Conservation (phyloP, 2,797 vertebrate species). For the Onychomys arenicola region DNA sequence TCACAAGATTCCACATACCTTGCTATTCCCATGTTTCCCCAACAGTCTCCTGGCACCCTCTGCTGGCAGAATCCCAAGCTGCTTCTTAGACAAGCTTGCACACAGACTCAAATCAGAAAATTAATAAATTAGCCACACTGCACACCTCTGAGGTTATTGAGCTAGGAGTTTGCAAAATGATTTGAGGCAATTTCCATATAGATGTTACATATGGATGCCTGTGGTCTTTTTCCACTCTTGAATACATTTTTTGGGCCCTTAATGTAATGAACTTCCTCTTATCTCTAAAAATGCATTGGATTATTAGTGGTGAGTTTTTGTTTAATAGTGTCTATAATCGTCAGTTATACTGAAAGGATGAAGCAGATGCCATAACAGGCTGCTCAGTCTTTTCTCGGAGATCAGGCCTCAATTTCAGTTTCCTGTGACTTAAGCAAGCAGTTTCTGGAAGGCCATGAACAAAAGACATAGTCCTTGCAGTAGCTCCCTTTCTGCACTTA, state of each 20-base stretch:
- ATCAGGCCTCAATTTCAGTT: too few species aligned
- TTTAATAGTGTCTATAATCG: not conserved
- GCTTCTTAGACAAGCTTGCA: too few species aligned
- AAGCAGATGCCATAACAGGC: too few species aligned
- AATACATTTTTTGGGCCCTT: not conserved
- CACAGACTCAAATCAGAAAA: not conserved
- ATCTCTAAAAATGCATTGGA: not conserved
- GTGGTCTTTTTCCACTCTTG: not conserved
- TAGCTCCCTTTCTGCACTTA: too few species aligned
- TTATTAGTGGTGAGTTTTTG: not conserved
- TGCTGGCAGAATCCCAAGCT: not conserved
- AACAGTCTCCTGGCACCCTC: not conserved
- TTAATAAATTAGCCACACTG: fast-evolving
- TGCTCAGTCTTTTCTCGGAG: too few species aligned
- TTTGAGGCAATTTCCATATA: not conserved
- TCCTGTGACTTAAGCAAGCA: too few species aligned
- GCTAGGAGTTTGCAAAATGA: not conserved
- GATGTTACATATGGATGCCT: not conserved
- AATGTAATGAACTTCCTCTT: not conserved
- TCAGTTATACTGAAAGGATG: not conserved
- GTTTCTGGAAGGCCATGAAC: too few species aligned
- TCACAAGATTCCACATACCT: not conserved
- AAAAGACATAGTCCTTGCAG: too few species aligned
- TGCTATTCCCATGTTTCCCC: not conserved
- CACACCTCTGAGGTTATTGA: not conserved